Percentiles rank a stretch among this genome's conserved stretches.
phyloP scores from a whole-genome alignment of 2,113 vertebrate genomes.

The Dicaeum eximium region DNA sequence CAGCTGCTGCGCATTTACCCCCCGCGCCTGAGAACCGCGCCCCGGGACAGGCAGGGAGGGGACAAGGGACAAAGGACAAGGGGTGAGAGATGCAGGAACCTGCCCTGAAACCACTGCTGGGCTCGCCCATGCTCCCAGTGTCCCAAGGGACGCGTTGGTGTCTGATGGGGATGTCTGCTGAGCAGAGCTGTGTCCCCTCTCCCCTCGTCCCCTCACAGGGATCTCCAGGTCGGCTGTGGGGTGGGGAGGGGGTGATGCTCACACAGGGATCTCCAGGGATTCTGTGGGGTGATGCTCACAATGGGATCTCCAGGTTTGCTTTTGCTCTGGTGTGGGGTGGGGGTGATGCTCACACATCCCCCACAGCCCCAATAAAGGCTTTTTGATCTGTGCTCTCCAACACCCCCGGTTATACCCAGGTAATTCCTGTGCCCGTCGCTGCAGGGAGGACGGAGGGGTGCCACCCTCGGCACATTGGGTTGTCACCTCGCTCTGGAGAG shows the following conservation, averaged over 20 bases:
- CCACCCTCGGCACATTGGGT: accelerated
- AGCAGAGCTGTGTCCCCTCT: not conserved
- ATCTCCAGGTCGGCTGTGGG: too few species aligned
- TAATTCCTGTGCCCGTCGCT: not conserved
- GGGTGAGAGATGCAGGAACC: not conserved
- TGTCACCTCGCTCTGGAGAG: not conserved
- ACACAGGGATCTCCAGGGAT: too few species aligned
- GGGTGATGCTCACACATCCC: not conserved
- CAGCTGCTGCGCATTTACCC: not conserved
- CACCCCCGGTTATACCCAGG: accelerated
- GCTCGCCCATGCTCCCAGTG: accelerated
- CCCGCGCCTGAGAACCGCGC: accelerated
- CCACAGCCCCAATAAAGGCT: accelerated
- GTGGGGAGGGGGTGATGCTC: not conserved
- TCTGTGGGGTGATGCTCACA: too few species aligned
- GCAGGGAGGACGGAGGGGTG: not conserved
- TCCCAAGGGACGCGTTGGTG: accelerated
- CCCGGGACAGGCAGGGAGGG: not conserved
- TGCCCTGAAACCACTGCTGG: not conserved
- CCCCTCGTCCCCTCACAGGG: not conserved
- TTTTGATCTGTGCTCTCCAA: accelerated
- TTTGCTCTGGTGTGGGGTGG: too few species aligned
- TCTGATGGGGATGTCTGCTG: accelerated
- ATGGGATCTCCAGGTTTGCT: not conserved
- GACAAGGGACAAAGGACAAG: not conserved